Percentiles rank a stretch among this genome's conserved stretches.
Conservation (phyloP, 2,797 vertebrate species). For the Melanotaenia boesemani region DNA sequence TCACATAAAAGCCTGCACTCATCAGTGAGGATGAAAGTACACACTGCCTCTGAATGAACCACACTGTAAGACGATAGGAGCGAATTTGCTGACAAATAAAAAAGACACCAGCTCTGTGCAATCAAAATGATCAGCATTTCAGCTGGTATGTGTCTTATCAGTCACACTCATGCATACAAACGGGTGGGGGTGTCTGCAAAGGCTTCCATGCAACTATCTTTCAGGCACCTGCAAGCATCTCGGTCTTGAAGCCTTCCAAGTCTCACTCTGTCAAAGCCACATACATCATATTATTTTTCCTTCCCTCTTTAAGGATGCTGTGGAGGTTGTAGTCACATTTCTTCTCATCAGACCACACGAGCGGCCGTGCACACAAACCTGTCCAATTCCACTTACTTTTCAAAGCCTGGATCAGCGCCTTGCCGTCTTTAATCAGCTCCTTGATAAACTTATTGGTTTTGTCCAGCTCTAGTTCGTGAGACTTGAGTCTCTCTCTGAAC, state of each 20-base stretch:
- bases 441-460: slow-evolving; percentile 90
- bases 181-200: background rate
- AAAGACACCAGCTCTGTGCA: slow-evolving; percentile 24
- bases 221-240: background rate
- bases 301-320: background rate
- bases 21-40: background rate
- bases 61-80: slow-evolving; percentile 15
- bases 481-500: slow-evolving; percentile 86
- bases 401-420: slow-evolving; percentile 84
- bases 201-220: background rate
- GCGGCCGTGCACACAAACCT: background rate
- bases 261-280: too few species aligned
- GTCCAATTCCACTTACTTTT: slow-evolving; percentile 80
- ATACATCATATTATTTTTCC: too few species aligned
- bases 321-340: background rate
- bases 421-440: slow-evolving; percentile 89
- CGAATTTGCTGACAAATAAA: slow-evolving; percentile 53
- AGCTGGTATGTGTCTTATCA: slow-evolving; percentile 36
- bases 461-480: slow-evolving; percentile 87
- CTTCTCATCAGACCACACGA: background rate
- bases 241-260: too few species aligned
- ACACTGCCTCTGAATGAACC: slow-evolving; percentile 5
- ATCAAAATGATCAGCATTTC: slow-evolving; percentile 29
- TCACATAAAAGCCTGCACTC: background rate
- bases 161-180: slow-evolving; percentile 2